Evolutionary conservation across 2,797 vertebrate genomes (phyloP).

Genomic region (Scyliorhinus canicula): DNA sequence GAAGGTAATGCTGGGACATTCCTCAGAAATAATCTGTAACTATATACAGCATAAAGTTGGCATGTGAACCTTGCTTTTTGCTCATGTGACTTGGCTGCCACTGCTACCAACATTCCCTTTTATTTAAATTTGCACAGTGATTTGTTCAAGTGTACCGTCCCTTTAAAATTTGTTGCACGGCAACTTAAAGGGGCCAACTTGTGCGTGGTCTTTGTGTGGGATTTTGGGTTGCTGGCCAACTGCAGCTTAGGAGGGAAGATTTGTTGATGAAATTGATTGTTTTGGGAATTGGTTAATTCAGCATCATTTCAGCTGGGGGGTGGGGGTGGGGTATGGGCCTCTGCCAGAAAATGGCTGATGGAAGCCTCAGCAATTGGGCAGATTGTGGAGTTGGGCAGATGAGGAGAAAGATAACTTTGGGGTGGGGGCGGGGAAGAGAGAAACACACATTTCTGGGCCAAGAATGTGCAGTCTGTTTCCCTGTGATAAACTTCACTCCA

Average conservation of each 20-base stretch:
- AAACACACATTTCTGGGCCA: background rate
- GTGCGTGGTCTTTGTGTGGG: no score
- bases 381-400: background rate
- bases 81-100: background rate
- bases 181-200: background rate
- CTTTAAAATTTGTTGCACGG: background rate
- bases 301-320: background rate
- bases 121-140: background rate
- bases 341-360: background rate
- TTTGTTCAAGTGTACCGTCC: no score
- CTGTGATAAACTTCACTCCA: background rate
- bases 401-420: background rate
- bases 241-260: background rate
- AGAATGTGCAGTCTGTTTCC: background rate
- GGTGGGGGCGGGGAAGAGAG: no score
- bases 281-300: background rate
- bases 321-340: no score
- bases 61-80: background rate
- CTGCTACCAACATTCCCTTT: background rate
- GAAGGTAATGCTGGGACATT: background rate
- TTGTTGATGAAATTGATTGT: background rate
- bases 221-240: background rate
- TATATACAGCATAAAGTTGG: background rate
- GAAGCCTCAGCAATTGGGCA: background rate
- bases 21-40: background rate